These are phyloP conservation scores for Gobio gobio DNA, from an alignment of 2,113 vertebrate genomes.

Conservation along the genomic window DNA sequence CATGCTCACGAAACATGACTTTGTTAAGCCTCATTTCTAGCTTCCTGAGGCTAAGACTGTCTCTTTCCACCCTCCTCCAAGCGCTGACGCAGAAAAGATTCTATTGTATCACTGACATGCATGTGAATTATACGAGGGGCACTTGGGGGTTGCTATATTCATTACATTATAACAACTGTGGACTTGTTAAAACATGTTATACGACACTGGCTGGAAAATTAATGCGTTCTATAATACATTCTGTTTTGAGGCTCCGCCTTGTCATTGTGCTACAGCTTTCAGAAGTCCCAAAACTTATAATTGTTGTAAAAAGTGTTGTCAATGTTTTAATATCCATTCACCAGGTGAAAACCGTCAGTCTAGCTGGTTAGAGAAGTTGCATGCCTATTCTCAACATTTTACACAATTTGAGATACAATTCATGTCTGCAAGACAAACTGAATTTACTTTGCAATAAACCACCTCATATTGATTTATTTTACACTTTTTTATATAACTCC, in stretches of 20 bases:
- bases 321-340: neutral
- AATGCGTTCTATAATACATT: slow-evolving; percentile 60
- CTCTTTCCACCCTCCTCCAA: slow-evolving; percentile 44
- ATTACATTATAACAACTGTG: slow-evolving; percentile 71
- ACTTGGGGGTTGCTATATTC: slow-evolving; percentile 70
- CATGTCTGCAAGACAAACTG: neutral
- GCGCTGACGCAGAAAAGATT: slow-evolving; percentile 53
- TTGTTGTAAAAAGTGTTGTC: neutral
- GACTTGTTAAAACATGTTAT: slow-evolving; percentile 66
- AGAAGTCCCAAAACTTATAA: slow-evolving; percentile 29
- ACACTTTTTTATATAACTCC: neutral
- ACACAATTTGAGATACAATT: neutral
- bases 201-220: slow-evolving; percentile 58
- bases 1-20: slow-evolving; percentile 51
- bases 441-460: neutral
- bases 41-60: slow-evolving; percentile 50
- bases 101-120: slow-evolving; percentile 66
- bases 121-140: slow-evolving; percentile 67
- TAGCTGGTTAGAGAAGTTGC: neutral
- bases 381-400: neutral
- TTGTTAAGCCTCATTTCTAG: slow-evolving; percentile 55
- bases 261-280: slow-evolving; percentile 43
- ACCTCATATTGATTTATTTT: slow-evolving; percentile 5
- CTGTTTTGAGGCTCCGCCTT: slow-evolving; percentile 36
- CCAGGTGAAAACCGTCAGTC: neutral